Conservation (phyloP, 2,797 vertebrate genomes). For the Crax fasciolata region DNA sequence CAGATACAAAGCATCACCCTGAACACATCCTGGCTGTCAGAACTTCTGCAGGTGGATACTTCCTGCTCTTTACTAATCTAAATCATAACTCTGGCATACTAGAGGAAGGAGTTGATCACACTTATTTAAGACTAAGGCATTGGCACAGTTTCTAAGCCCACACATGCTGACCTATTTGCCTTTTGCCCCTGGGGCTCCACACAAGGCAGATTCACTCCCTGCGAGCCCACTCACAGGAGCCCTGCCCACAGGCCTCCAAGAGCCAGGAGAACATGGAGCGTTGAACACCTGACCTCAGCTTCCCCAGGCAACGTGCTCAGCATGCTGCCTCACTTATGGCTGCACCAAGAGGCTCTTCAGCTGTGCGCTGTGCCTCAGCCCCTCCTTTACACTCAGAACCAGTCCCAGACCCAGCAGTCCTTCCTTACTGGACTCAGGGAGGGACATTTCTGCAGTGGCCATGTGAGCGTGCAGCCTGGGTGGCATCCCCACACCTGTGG, state of each 20-base stretch:
- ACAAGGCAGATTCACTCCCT: neutral
- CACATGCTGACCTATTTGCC: fast-evolving
- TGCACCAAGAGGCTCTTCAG: neutral
- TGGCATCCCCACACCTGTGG: fast-evolving
- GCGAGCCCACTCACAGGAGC: neutral
- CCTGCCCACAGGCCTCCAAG: fast-evolving
- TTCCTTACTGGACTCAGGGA: fast-evolving
- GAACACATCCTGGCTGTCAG: neutral
- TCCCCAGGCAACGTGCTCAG: fast-evolving
- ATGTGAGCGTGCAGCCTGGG: fast-evolving
- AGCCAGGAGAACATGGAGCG: neutral
- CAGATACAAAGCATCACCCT: neutral
- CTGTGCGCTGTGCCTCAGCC: fast-evolving
- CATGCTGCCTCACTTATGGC: fast-evolving
- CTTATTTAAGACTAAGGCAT: neutral
- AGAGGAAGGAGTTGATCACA: neutral
- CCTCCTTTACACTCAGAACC: neutral
- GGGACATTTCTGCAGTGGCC: neutral
- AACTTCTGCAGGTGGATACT: neutral
- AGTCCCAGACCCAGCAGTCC: neutral
- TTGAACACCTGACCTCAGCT: fast-evolving
- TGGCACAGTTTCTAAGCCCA: neutral
- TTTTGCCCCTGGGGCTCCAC: neutral
- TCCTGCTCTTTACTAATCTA: neutral
- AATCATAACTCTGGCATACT: neutral